Percentiles rank a stretch among this genome's conserved stretches.
Conservation (phyloP, 2,113 vertebrate species). For the Megaceryle maxima region DNA sequence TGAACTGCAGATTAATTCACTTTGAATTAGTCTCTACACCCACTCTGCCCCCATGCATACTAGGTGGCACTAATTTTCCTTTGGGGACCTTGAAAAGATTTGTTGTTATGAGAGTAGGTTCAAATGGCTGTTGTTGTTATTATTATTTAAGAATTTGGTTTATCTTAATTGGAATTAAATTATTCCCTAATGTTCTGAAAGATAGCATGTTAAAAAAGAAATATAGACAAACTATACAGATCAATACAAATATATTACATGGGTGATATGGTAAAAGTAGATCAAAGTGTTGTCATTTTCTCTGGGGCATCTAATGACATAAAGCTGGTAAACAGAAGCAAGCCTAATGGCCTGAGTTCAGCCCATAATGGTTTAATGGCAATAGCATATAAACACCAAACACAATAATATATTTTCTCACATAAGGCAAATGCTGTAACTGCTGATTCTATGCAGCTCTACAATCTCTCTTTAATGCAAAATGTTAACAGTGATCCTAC, state of each 20-base stretch:
- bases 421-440: background rate
- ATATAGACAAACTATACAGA: background rate
- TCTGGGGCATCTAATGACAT: background rate
- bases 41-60: background rate
- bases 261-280: background rate
- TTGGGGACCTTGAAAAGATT: constrained; percentile 46
- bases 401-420: background rate
- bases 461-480: background rate
- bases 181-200: constrained; percentile 7
- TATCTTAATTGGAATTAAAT: constrained; percentile 32
- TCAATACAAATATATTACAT: constrained; percentile 1
- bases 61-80: constrained; percentile 51
- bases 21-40: constrained; percentile 58
- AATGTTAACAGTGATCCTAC: background rate
- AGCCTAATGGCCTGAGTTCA: background rate
- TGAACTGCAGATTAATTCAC: constrained; percentile 54
- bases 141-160: constrained; percentile 67
- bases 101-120: constrained; percentile 18
- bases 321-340: background rate
- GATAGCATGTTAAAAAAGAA: background rate
- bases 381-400: background rate
- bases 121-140: constrained; percentile 3
- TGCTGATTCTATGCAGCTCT: background rate
- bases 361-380: background rate
- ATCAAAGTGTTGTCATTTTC: background rate